Base-by-base conservation (phyloP, 2,888 invertebrate species). In the Mythimna pallens region DNA sequence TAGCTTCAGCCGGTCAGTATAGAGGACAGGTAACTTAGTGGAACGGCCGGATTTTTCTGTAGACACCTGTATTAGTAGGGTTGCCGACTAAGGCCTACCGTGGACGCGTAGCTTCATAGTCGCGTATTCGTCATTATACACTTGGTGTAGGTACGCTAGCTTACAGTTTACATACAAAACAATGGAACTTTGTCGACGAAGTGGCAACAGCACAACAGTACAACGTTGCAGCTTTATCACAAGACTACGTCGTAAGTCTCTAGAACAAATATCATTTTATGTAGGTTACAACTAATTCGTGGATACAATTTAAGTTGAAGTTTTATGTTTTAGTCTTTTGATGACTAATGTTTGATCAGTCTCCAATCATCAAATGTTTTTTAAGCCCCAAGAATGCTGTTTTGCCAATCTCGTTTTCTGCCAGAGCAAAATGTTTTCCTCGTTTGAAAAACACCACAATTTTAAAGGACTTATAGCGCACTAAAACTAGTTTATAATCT, bases 21-120 rank as follows among this genome's bases (percentile, higher is more conserved):
- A 59, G 55, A 63, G 65, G 77, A 81, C 88, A 76, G 73, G 88
- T 86, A 87, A 80, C 83, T 81, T 85, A 86, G 89, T 86, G 81
- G 89, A 80, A 79, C 76, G 82, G 82, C 87, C 75, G 86, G 89
- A 89, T 87, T 88, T 87, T 89, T 88, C 83, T 86, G 68, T 69
- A 82, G 63, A 74, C 87, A 87, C 85, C 82, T 85, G 84, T 86
- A 80, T 69, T 54, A 10, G 22, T 81, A 89, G 87, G 89, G 89
- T 63, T 89, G 85, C 17, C 81, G 4, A 62, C 6, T 22, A 1
- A 20, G 0, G 17, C 12, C 14, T 43, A 14, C 14, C 0, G 12
- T 14, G 43, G 14, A 43, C 14, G 43, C 43, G 5, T 14, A 43
- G 5, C 14, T 43, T 43, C 4, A 12, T 14, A 14, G 43, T 14